Evolutionary conservation across 2,797 vertebrate species (phyloP).

Genomic region (Tamandua tetradactyla): DNA sequence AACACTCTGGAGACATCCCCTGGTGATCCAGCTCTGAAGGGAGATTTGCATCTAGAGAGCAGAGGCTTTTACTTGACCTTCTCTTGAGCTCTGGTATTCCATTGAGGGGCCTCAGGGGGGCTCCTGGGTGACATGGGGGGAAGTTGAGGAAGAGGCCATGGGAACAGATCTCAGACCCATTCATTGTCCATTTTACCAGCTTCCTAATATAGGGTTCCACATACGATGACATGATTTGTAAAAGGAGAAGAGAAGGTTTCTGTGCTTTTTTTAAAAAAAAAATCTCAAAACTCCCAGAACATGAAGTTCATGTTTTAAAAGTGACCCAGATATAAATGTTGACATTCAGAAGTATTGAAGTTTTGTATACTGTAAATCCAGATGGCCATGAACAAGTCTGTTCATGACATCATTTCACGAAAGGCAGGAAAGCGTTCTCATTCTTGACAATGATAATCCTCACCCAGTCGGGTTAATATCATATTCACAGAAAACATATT

Average conservation of each 20-base stretch:
- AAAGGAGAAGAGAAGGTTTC: background rate
- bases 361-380: background rate
- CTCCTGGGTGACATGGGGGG: background rate
- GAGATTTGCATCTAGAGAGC: background rate
- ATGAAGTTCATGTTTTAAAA: constrained; percentile 32
- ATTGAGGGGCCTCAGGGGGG: background rate
- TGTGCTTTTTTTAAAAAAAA: background rate
- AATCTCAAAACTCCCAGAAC: background rate
- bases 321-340: background rate
- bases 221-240: background rate
- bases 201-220: background rate
- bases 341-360: background rate
- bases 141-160: background rate
- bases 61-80: background rate
- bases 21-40: background rate
- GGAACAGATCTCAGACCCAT: background rate
- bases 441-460: background rate
- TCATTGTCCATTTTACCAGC: background rate
- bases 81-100: background rate
- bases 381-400: background rate
- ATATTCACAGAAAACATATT: background rate
- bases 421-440: background rate
- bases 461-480: background rate
- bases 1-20: background rate
- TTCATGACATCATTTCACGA: background rate